Evolutionary conservation across 2,797 vertebrate genomes (phyloP).

Genomic region (Pogoniulus pusillus): DNA sequence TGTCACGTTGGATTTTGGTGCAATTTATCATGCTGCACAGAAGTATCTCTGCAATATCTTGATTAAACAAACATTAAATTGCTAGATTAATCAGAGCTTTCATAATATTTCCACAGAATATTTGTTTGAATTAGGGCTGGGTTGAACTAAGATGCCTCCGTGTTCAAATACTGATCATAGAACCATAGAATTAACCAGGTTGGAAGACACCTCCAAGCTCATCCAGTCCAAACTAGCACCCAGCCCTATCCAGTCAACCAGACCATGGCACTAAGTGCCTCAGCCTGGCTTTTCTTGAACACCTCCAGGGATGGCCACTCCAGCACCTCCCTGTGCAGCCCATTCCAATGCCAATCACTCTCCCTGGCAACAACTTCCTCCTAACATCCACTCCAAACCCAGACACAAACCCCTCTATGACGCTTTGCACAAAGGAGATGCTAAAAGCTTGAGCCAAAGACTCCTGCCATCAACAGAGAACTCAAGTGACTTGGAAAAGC

Average conservation of each 20-base stretch:
- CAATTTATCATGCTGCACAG: conserved; percentile 42
- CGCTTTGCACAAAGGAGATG: neutral
- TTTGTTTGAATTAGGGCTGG: neutral
- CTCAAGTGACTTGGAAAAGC: neutral
- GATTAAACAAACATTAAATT: conserved; percentile 51
- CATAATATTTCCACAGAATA: conserved; percentile 5
- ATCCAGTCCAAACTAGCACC: too few relatives aligned
- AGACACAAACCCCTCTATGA: too few relatives aligned
- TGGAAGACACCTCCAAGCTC: too few relatives aligned
- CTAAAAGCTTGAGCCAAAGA: neutral
- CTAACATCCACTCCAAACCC: too few relatives aligned
- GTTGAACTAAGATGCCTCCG: neutral
- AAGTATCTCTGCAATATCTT: neutral
- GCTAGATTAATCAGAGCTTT: conserved; percentile 19
- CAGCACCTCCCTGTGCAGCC: too few relatives aligned
- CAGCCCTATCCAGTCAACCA: too few relatives aligned
- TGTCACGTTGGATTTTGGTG: neutral
- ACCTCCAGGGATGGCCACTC: too few relatives aligned
- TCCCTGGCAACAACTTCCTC: too few relatives aligned
- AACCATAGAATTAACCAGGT: too few relatives aligned
- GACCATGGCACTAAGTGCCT: too few relatives aligned
- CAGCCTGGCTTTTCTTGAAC: too few relatives aligned
- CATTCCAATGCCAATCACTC: too few relatives aligned
- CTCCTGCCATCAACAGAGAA: neutral
- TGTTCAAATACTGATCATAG: neutral